Base-by-base conservation (phyloP, 2,797 vertebrate species). In the Synanceia verrucosa region DNA sequence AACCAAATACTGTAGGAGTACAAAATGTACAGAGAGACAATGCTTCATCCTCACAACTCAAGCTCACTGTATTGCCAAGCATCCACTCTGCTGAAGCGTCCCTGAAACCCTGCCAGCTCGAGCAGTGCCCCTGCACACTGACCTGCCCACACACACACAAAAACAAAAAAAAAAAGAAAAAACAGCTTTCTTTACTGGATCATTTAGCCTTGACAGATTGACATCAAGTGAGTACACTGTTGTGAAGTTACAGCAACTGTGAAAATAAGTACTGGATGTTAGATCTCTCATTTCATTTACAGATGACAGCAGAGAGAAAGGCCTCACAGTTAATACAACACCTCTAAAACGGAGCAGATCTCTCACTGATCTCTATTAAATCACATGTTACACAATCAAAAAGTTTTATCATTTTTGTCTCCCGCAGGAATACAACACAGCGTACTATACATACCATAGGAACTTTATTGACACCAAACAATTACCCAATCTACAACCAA, bases 41-140 rank as follows among this genome's bases (percentile, higher is more conserved):
- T 29, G 50, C 71, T 55, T 72, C 74, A 59, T 64, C 36, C 52
- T 56, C 26, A 59, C 23, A 18, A 52, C 24, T 31, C 16, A 41
- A 70, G 21, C 76, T 67, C 65, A 85, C 76, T 59, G n/a, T 43
- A 52, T 58, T 72, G 76, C 80, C 83, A 62, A 57, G 21, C 36
- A 13, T 26, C 64, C 24, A 59, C 34, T 56, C 55, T 6, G 19
- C 34, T 19, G 36, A 78, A 72, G 41, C 1, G 18, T 24, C 19
- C 41, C 48, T 61, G 21, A 79, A 73, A 28, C 34, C 36, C n/a
- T 11, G 64, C 12, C 62, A 63, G 60, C 24, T 72, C 28, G 21
- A 19, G 11, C 44, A 8, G 1, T 65, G 36, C 68, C 55, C 36
- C 36, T 26, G 36, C 18, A 31, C 44, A 57, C 44, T 12, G 41